A percentile compares a stretch with the other conserved stretches of the same genome.
Conservation (phyloP, 1,140 invertebrate genomes). For the Calephelis nemesis region DNA sequence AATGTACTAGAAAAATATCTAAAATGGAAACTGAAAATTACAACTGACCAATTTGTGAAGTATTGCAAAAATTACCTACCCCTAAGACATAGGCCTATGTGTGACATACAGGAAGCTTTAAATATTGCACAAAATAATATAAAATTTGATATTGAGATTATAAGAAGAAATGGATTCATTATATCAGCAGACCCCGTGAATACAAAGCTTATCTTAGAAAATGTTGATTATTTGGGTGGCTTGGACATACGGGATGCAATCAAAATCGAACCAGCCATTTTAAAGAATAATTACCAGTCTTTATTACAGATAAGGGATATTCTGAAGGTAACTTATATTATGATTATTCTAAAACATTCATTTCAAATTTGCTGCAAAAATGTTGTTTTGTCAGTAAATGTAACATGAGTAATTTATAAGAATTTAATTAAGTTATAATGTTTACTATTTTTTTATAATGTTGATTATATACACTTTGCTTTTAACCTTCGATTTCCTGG, state of each 20-base stretch:
- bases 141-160: slow-evolving; percentile 66
- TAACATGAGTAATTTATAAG: no score
- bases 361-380: no score
- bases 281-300: slow-evolving; percentile 77
- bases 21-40: slow-evolving; percentile 68
- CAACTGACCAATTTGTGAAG: slow-evolving; percentile 68
- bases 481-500: no score
- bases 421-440: no score
- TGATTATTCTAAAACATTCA: slow-evolving; percentile 9
- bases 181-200: slow-evolving; percentile 78
- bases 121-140: slow-evolving; percentile 70
- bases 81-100: slow-evolving; percentile 77
- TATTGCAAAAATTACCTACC: slow-evolving; percentile 76
- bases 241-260: slow-evolving; percentile 75
- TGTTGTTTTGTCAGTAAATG: no score
- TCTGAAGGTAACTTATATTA: slow-evolving; percentile 54
- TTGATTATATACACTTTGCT: neutral
- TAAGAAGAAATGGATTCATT: slow-evolving; percentile 78
- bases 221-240: slow-evolving; percentile 73
- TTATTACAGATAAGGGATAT: slow-evolving; percentile 73
- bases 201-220: slow-evolving; percentile 74
- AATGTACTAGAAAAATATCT: slow-evolving; percentile 74
- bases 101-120: slow-evolving; percentile 72
- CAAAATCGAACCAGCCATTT: slow-evolving; percentile 75
- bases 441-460: no score